Conservation (phyloP, 2,888 invertebrate species). For the Loripinus fragilis region DNA sequence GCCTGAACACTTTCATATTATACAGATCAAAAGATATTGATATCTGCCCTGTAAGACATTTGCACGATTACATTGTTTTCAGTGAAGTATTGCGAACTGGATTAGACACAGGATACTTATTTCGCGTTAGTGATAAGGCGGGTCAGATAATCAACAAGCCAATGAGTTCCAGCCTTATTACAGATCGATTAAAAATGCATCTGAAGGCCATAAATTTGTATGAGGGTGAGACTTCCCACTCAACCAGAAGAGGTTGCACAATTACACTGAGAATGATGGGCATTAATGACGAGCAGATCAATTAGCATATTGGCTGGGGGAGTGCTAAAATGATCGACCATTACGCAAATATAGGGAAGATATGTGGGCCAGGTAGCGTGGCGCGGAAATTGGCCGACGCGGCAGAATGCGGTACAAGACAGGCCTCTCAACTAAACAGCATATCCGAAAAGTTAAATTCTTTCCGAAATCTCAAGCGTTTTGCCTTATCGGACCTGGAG, state of each 20-base stretch:
- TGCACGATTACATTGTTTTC: neutral
- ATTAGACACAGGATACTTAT: constrained; percentile 9
- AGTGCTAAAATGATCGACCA: neutral
- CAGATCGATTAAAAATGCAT: constrained; percentile 9
- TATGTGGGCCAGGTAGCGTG: neutral
- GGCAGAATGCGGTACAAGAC: neutral
- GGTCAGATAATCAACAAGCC: neutral
- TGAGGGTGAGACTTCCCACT: constrained; percentile 6
- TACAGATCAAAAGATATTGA: neutral
- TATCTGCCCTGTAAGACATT: constrained; percentile 14
- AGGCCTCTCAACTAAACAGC: neutral
- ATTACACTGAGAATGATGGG: constrained; percentile 12
- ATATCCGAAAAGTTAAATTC: neutral
- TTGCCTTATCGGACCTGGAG: neutral
- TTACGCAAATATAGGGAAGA: neutral
- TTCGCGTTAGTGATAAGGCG: constrained; percentile 3
- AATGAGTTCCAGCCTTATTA: constrained; percentile 4
- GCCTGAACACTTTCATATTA: constrained; percentile 9
- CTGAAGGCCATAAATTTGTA: neutral
- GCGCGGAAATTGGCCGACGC: neutral
- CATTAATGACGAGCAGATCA: neutral
- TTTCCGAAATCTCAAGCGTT: constrained; percentile 7
- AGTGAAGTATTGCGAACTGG: neutral
- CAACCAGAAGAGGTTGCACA: constrained; percentile 9
- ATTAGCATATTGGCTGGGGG: constrained; percentile 1